Evolutionary conservation across 2,888 invertebrate species (phyloP).

Genomic region (Oegoconia quadripuncta): DNA sequence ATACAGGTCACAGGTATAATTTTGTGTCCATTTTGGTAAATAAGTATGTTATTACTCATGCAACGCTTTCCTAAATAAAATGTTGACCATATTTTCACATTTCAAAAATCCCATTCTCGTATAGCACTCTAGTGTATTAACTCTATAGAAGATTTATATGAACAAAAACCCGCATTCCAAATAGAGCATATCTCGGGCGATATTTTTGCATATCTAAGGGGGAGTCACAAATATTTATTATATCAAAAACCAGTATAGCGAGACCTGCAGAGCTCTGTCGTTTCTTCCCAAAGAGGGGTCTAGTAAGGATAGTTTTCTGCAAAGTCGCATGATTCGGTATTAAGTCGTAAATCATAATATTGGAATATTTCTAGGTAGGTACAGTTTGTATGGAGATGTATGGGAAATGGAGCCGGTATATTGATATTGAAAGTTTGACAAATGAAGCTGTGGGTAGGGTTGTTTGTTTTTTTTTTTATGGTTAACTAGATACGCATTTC

Average conservation of each 20-base stretch:
- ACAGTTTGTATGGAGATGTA: constrained; percentile 33
- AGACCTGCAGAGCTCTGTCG: constrained; percentile 21
- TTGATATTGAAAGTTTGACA: constrained; percentile 71
- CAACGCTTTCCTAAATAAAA: not conserved
- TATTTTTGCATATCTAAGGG: constrained; percentile 73
- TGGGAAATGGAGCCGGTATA: constrained; percentile 43
- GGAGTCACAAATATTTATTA: constrained; percentile 59
- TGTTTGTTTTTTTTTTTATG: constrained; percentile 32
- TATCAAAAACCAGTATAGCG: constrained; percentile 32
- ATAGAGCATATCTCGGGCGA: constrained; percentile 54
- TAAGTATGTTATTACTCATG: no score
- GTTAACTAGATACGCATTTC: not conserved
- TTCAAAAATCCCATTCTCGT: constrained; percentile 29
- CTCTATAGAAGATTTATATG: constrained; percentile 69
- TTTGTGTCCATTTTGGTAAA: no score
- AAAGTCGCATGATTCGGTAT: constrained; percentile 46
- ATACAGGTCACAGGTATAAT: no score
- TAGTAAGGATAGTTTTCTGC: constrained; percentile 22
- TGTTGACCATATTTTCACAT: constrained; percentile 4
- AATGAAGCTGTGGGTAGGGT: constrained; percentile 54
- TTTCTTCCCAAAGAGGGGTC: constrained; percentile 12
- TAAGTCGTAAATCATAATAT: constrained; percentile 72
- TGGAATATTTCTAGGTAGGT: constrained; percentile 57
- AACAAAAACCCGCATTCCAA: constrained; percentile 53
- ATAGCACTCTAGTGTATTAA: constrained; percentile 67